A percentile compares a stretch with the other conserved stretches of the same genome.
Conservation (phyloP, 2,113 vertebrate species). For the Chaenogobius annularis region DNA sequence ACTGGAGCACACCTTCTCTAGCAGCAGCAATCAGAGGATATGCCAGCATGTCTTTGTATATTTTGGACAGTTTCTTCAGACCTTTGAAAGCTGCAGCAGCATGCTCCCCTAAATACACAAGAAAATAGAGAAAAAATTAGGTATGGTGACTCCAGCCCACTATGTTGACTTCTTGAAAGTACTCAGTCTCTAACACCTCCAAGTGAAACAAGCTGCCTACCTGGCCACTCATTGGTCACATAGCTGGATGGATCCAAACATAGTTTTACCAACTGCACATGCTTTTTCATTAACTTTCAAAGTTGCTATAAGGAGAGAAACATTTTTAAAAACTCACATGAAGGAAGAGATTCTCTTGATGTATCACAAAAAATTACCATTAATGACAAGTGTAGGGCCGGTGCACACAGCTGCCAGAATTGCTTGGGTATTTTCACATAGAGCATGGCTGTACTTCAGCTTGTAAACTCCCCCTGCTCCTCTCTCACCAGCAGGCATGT, state of each 20-base stretch:
- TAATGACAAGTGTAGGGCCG: constrained; percentile 82
- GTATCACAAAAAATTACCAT: constrained; percentile 75
- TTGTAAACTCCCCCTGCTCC: constrained; percentile 75
- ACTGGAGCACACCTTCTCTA: constrained; percentile 82
- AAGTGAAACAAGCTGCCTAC: constrained; percentile 60
- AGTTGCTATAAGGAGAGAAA: constrained; percentile 57
- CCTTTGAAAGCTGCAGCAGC: constrained; percentile 82
- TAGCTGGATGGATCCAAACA: constrained; percentile 81
- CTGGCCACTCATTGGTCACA: constrained; percentile 75
- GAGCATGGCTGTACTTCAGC: constrained; percentile 85
- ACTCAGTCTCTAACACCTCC: too few species aligned
- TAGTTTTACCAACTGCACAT: constrained; percentile 79
- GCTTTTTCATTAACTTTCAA: constrained; percentile 81
- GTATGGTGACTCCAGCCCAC: not conserved
- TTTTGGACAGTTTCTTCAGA: constrained; percentile 86
- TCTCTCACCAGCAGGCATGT: constrained; percentile 88
- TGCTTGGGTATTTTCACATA: constrained; percentile 81
- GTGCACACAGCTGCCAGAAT: constrained; percentile 84
- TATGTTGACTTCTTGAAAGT: not conserved
- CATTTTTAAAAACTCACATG: not conserved
- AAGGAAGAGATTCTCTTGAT: too few species aligned
- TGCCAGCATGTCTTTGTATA: constrained; percentile 93
- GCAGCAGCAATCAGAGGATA: constrained; percentile 90
- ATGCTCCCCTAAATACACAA: constrained; percentile 68
- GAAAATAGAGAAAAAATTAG: not conserved